phyloP scores from a whole-genome alignment of 2,113 vertebrate species.

The Psittacus erithacus region DNA sequence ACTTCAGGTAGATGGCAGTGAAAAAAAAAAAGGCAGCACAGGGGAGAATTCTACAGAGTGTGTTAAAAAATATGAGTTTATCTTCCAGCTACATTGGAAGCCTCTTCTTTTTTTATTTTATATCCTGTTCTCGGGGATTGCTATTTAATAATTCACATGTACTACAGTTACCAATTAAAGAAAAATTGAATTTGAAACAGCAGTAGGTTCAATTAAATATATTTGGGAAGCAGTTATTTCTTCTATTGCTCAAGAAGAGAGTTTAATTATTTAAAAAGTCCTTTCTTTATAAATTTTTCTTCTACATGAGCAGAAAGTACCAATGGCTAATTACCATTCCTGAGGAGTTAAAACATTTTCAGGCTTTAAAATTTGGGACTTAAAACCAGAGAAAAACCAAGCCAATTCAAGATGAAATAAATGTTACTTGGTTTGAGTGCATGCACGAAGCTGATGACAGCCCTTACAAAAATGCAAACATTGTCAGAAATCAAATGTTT shows the following conservation, averaged over 20 bases:
- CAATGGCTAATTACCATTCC: slow-evolving; percentile 11
- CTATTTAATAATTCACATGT: slow-evolving; percentile 74
- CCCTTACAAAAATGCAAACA: background rate
- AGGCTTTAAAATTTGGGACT: background rate
- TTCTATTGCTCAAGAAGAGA: slow-evolving; percentile 53
- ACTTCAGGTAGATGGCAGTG: background rate
- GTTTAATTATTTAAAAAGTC: slow-evolving; percentile 61
- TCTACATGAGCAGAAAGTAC: slow-evolving; percentile 19
- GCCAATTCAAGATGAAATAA: background rate
- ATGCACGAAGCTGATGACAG: background rate
- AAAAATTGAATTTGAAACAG: slow-evolving; percentile 68
- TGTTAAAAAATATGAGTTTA: background rate
- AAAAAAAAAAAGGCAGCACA: background rate
- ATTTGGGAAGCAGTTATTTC: slow-evolving; percentile 65
- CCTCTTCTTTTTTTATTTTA: slow-evolving; percentile 22
- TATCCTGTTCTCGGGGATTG: slow-evolving; percentile 57
- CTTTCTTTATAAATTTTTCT: slow-evolving; percentile 39
- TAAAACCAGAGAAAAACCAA: background rate
- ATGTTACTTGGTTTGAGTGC: background rate
- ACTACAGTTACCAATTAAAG: slow-evolving; percentile 69
- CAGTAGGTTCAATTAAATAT: slow-evolving; percentile 71
- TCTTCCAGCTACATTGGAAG: slow-evolving; percentile 39
- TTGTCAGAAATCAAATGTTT: background rate
- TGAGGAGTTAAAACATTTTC: slow-evolving; percentile 3
- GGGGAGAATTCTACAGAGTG: background rate